Percentiles rank a stretch among this genome's conserved stretches.
phyloP scores from a whole-genome alignment of 2,797 vertebrate species.

The Meda fulgida region DNA sequence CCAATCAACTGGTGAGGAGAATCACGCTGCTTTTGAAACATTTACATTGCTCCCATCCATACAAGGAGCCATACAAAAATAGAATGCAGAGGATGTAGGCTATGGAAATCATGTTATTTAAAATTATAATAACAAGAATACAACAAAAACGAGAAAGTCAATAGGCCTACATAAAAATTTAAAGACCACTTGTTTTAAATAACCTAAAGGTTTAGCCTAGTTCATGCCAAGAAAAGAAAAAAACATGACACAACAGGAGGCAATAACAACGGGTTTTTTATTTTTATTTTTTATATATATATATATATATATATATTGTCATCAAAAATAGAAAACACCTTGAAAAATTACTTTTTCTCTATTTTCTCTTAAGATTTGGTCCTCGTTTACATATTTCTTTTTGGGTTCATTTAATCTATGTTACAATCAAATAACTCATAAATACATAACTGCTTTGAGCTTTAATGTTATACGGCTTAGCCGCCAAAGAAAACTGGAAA shows the following conservation, averaged over 20 bases:
- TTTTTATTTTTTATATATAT: no score
- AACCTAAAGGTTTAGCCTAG: neutral
- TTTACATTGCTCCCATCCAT: neutral
- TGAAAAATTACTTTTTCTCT: neutral
- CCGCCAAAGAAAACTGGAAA: neutral
- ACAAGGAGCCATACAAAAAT: slow-evolving; percentile 16
- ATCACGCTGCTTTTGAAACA: neutral
- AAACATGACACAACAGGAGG: neutral
- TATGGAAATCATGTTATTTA: neutral
- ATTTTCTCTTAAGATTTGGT: slow-evolving; percentile 66
- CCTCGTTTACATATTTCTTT: slow-evolving; percentile 52
- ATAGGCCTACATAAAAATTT: neutral
- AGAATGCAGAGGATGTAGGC: neutral
- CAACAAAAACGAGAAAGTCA: neutral
- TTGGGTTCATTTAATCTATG: neutral
- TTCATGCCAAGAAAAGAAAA: neutral
- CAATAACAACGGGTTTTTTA: neutral
- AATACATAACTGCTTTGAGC: slow-evolving; percentile 64
- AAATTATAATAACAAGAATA: neutral
- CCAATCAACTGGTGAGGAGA: neutral
- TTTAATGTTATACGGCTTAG: slow-evolving; percentile 5
- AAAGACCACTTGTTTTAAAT: neutral
- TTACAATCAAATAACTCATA: slow-evolving; percentile 6
- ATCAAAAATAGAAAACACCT: neutral
- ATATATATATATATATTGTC: no score